Conservation (phyloP, 2,888 invertebrate genomes). For the Mythimna vitellina region DNA sequence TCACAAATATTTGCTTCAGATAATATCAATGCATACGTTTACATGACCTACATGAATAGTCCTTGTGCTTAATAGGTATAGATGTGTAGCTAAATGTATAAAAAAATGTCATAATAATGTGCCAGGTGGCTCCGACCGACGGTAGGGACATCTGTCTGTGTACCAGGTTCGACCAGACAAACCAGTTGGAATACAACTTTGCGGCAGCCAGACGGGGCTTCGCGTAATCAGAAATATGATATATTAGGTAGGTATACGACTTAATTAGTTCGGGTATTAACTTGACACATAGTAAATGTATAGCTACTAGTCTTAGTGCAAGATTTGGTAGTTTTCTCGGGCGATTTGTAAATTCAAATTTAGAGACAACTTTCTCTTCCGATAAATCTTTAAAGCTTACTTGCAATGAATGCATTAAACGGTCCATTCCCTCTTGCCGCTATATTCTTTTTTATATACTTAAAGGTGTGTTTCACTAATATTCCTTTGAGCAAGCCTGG, state of each 20-base stretch:
- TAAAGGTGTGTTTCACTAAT: too few relatives aligned
- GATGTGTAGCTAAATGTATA: slow-evolving; percentile 69
- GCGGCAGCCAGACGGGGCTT: slow-evolving; percentile 36
- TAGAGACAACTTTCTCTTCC: slow-evolving; percentile 35
- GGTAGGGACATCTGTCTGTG: slow-evolving; percentile 44
- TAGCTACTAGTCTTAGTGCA: neutral
- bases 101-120: slow-evolving; percentile 51
- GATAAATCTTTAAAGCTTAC: neutral
- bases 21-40: slow-evolving; percentile 61
- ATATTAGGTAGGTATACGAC: slow-evolving; percentile 12
- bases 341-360: neutral
- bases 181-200: slow-evolving; percentile 55
- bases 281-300: neutral
- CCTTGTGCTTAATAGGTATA: slow-evolving; percentile 80
- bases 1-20: slow-evolving; percentile 66
- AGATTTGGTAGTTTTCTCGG: slow-evolving; percentile 20
- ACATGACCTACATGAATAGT: slow-evolving; percentile 75
- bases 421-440: neutral
- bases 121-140: slow-evolving; percentile 53
- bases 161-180: slow-evolving; percentile 50
- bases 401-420: neutral
- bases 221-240: slow-evolving; percentile 48
- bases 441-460: too few relatives aligned
- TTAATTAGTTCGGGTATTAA: slow-evolving; percentile 37
- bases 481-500: too few relatives aligned